phyloP scores from a whole-genome alignment of 2,888 invertebrate genomes.

The Timema podura region DNA sequence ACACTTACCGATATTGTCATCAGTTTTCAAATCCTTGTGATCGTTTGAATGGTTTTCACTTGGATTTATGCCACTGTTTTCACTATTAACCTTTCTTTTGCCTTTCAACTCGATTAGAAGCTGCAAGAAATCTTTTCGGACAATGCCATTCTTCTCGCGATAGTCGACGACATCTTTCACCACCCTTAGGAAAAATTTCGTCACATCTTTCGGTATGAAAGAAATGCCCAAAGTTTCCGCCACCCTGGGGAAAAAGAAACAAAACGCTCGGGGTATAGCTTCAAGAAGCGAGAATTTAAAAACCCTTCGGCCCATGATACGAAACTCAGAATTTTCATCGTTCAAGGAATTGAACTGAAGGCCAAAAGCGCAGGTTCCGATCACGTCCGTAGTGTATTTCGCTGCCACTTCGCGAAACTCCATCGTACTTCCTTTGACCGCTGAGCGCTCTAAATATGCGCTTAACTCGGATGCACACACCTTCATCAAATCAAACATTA shows the following conservation, averaged over 20 bases:
- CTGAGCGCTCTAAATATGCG: constrained; percentile 42
- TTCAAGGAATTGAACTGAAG: constrained; percentile 39
- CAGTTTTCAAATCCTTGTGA: no score
- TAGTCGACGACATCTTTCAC: constrained; percentile 49
- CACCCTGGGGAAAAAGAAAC: constrained; percentile 41
- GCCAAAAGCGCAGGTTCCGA: constrained; percentile 49
- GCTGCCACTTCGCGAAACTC: constrained; percentile 37
- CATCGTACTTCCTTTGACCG: constrained; percentile 38
- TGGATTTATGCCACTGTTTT: no score
- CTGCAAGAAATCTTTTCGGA: constrained; percentile 54
- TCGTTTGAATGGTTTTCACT: neutral
- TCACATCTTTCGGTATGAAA: constrained; percentile 40
- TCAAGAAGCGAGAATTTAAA: constrained; percentile 33
- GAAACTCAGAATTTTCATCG: constrained; percentile 30
- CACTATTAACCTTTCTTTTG: constrained; percentile 40
- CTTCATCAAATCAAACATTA: constrained; percentile 50
- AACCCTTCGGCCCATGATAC: constrained; percentile 35
- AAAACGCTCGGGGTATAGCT: constrained; percentile 40
- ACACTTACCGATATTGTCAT: no score
- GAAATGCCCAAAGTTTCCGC: constrained; percentile 41
- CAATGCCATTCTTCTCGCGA: constrained; percentile 47
- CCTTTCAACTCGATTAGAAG: constrained; percentile 51
- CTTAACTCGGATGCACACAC: constrained; percentile 49
- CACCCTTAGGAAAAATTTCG: constrained; percentile 48
- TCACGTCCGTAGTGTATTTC: constrained; percentile 46